Percentiles rank a stretch among this genome's conserved stretches.
Conservation (phyloP, 2,797 vertebrate species). For the Natrix natrix region DNA sequence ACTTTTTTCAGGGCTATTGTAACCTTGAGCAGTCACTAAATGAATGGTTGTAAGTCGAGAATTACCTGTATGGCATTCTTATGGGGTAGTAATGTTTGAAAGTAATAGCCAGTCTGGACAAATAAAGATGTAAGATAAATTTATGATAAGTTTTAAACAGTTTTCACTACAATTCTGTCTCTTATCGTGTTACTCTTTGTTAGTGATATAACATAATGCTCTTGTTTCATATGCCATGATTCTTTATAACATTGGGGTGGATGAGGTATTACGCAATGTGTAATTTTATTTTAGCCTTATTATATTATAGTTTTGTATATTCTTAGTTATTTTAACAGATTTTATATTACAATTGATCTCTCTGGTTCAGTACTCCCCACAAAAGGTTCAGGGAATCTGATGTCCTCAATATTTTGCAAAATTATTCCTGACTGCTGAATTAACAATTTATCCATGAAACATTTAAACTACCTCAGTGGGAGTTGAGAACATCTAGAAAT, state of each 20-base stretch:
- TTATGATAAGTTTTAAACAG: background rate
- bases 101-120: background rate
- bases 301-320: background rate
- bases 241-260: background rate
- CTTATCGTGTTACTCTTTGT: background rate
- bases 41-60: background rate
- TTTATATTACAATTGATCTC: background rate
- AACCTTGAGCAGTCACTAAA: background rate
- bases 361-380: background rate
- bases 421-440: background rate
- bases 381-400: background rate
- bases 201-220: background rate
- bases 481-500: background rate
- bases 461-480: background rate
- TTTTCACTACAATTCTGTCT: background rate
- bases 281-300: background rate
- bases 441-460: background rate
- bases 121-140: background rate
- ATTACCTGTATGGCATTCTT: background rate
- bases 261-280: background rate
- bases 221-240: background rate
- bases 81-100: background rate
- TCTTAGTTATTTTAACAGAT: background rate
- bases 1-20: background rate
- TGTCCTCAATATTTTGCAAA: background rate